These are phyloP conservation scores for Pygmarrhopalites habei DNA, from an alignment of 1,140 invertebrate species.

Conservation along the genomic window DNA sequence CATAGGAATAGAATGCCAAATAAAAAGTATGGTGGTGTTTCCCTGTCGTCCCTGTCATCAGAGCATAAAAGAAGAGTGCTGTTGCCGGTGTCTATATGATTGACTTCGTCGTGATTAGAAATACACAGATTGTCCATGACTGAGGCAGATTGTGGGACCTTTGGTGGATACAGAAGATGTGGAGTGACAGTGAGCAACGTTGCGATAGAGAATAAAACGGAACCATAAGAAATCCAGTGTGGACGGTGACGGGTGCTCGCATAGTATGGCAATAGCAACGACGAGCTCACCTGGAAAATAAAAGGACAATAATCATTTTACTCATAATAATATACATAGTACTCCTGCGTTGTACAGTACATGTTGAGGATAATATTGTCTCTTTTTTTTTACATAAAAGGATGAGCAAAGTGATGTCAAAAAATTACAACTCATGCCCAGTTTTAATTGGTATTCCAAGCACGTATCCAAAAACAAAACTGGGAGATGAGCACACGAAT, in stretches of 20 bases:
- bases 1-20: slow-evolving; percentile 79
- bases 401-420: not conserved
- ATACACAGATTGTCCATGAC: slow-evolving; percentile 12
- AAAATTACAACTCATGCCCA: slow-evolving; percentile 43
- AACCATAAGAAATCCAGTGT: slow-evolving; percentile 34
- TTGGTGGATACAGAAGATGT: slow-evolving; percentile 30
- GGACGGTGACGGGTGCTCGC: slow-evolving; percentile 84
- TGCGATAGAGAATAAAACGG: slow-evolving; percentile 30
- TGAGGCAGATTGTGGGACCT: not conserved
- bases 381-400: not conserved
- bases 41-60: not conserved
- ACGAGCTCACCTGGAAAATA: slow-evolving; percentile 51
- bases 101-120: not conserved
- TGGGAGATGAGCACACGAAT: too few relatives aligned
- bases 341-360: not conserved
- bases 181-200: slow-evolving; percentile 37
- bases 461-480: too few relatives aligned
- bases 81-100: not conserved
- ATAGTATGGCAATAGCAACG: slow-evolving; percentile 83
- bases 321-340: not conserved
- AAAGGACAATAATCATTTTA: not conserved
- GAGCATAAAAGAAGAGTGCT: not conserved
- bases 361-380: not conserved
- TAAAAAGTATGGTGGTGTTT: slow-evolving; percentile 20
- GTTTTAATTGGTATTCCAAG: too few relatives aligned